Evolutionary conservation across 30 jellyfish, hydroid and myxozoan species (phyloP).

Genomic region (Hydra vulgaris): DNA sequence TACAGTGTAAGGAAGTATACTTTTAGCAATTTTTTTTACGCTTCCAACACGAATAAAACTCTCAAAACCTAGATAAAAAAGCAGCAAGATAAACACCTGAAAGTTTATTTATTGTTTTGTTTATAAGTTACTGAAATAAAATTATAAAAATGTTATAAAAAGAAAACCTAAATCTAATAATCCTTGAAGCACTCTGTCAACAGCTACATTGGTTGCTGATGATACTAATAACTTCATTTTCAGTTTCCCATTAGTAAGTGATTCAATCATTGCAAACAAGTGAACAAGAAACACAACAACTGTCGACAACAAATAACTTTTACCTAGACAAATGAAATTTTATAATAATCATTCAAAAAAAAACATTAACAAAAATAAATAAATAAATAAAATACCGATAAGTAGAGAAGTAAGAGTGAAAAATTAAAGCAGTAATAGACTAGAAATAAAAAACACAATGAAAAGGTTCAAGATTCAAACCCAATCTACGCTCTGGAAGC

Average conservation of each 20-base stretch:
- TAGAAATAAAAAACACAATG: too few species aligned
- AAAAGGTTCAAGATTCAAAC: too few species aligned
- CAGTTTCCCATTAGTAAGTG: neutral
- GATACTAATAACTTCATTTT: conserved; percentile 32
- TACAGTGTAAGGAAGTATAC: conserved; percentile 42
- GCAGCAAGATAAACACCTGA: too few species aligned
- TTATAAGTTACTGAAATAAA: neutral
- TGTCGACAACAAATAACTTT: conserved; percentile 40
- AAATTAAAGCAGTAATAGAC: too few species aligned
- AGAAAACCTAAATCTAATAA: conserved; percentile 8
- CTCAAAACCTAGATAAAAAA: conserved; percentile 27
- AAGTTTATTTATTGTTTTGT: too few species aligned
- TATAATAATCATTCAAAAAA: neutral
- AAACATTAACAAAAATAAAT: too few species aligned
- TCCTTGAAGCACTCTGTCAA: conserved; percentile 45
- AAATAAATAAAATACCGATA: too few species aligned
- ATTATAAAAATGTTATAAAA: too few species aligned
- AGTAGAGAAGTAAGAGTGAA: too few species aligned
- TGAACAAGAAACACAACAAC: conserved; percentile 38
- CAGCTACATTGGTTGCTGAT: conserved; percentile 64
- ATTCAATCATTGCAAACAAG: conserved; percentile 6
- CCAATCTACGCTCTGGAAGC: too few species aligned
- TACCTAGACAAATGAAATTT: conserved; percentile 42
- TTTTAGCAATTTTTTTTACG: conserved; percentile 41
- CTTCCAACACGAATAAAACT: conserved; percentile 61